Evolutionary conservation across 2,797 vertebrate species (phyloP), one percentile per base, ranked within the genome.

Genomic region (Sebastes minor): DNA sequence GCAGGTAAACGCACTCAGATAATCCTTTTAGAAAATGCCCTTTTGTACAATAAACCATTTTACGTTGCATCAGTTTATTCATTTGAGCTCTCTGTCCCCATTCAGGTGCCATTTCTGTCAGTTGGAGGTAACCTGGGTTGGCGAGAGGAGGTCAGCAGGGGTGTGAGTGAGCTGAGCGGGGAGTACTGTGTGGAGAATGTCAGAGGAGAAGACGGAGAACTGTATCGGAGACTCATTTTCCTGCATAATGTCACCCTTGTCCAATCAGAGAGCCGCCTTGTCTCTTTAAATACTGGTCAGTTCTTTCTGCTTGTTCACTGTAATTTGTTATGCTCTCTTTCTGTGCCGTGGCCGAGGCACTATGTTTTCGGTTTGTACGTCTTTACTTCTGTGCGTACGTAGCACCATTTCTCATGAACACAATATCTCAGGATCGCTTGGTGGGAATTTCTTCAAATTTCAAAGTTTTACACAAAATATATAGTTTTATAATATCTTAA

Each of bases 101-200:
- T 71, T 23, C 42, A 99, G 99, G 97, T 99, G 73, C 98, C 98
- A 0, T 99, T 99, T 89, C 88, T 99, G 70, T 98, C 99, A 0
- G 97, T 97, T 46, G 98, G 97, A 59, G 98, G 97, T 18, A 97
- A 98, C 90, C 96, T 99, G 0, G 98, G 98, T 27, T 96, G 96
- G 94, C 95, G 98, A 63, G 95, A 95, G 0, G 94, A 98, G 82
- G 93, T 86, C 84, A 96, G 97, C 82, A 79, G 86, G 7, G 97
- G 92, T 57, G 86, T 83, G 83, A 99, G 98, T 85, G 86, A 95
- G 66, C 82, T 97, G 84, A 99, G 98, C 0, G 98, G 98, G 1
- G 95, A 98, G 25, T 99, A 96, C 0, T 95, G 97, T 1, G 96
- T 99, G 13, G 98, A 99, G 92, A 98, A 99, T 0, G 97, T 99